These are phyloP conservation scores for Cydia fagiglandana DNA, from an alignment of 1,140 invertebrate species.

Conservation along the genomic window DNA sequence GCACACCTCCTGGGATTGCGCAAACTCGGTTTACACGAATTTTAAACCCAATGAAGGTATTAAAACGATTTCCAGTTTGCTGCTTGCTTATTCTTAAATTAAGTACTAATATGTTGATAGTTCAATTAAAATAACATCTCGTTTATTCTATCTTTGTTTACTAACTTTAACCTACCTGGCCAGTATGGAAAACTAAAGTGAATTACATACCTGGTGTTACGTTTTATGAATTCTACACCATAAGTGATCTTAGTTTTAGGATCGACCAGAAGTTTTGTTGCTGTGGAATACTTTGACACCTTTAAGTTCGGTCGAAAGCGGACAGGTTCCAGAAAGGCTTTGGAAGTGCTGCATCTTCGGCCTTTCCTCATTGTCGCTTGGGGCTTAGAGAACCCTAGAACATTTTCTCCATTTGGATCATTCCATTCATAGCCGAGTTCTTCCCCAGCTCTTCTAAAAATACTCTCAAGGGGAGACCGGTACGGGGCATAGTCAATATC, in stretches of 20 bases:
- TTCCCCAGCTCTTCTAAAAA: slow-evolving; percentile 84
- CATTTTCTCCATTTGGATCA: slow-evolving; percentile 83
- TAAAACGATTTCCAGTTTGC: no score
- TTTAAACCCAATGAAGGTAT: no score
- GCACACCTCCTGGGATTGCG: no score
- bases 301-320: slow-evolving; percentile 84
- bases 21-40: no score
- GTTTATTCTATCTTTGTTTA: neutral
- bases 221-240: slow-evolving; percentile 84
- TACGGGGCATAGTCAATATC: slow-evolving; percentile 84
- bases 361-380: slow-evolving; percentile 86
- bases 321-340: slow-evolving; percentile 84
- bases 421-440: slow-evolving; percentile 86
- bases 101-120: no score
- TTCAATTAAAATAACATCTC: neutral
- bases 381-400: slow-evolving; percentile 83
- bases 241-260: slow-evolving; percentile 80
- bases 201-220: slow-evolving; percentile 66
- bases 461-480: slow-evolving; percentile 80
- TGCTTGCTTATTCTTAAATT: no score
- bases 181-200: neutral
- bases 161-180: no score
- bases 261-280: slow-evolving; percentile 85
- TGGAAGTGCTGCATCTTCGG: slow-evolving; percentile 84
- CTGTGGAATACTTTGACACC: slow-evolving; percentile 83